Conservation (phyloP, 2,113 vertebrate genomes). For the Greenwoodochromis staneri region DNA sequence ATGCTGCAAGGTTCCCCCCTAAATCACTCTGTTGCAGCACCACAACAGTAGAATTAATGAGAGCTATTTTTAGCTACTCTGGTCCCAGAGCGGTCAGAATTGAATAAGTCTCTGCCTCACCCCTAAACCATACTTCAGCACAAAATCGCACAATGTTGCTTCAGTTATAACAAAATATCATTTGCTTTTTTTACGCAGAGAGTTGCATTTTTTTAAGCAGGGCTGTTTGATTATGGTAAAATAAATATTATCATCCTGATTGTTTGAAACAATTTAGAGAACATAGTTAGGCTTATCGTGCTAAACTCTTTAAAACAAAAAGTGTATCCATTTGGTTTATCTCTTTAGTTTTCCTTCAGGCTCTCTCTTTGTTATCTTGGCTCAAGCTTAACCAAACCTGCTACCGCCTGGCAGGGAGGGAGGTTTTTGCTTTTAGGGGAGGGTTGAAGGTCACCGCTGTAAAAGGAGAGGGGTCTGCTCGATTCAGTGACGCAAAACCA, state of each 20-base stretch:
- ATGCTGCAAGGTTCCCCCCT: slow-evolving; percentile 42
- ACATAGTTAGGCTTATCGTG: neutral
- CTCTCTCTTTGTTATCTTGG: neutral
- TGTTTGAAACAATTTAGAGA: neutral
- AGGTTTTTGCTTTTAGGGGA: neutral
- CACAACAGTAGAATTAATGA: slow-evolving; percentile 67
- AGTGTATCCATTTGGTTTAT: neutral
- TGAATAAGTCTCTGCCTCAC: slow-evolving; percentile 54
- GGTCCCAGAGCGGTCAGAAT: slow-evolving; percentile 53
- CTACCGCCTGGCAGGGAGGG: neutral
- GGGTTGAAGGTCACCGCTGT: neutral
- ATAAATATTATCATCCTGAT: neutral
- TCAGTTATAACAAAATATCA: neutral
- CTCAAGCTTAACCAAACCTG: neutral
- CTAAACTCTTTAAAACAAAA: neutral
- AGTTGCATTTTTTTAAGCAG: neutral
- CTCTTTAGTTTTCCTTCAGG: neutral
- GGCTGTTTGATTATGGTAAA: neutral
- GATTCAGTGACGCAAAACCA: neutral
- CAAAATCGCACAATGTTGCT: slow-evolving; percentile 19
- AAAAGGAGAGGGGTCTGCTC: neutral
- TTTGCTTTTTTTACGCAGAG: slow-evolving; percentile 28
- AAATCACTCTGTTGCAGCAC: slow-evolving; percentile 62
- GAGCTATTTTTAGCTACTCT: slow-evolving; percentile 57
- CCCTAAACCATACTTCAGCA: slow-evolving; percentile 40